A percentile compares a stretch with the other conserved stretches of the same genome.
Conservation (phyloP, 2,888 invertebrate species). For the Brenthis hecate region DNA sequence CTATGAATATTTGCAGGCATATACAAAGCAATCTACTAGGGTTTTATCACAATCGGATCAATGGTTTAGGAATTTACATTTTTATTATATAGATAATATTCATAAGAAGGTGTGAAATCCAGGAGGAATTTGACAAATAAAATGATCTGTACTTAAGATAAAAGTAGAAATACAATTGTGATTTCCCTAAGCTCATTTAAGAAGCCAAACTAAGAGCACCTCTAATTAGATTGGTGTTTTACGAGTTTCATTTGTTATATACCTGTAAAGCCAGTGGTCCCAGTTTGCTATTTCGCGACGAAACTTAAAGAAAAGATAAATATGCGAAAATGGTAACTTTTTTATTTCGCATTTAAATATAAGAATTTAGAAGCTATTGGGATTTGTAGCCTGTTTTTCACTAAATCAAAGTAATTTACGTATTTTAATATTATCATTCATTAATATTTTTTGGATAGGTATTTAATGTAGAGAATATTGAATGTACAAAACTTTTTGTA, state of each 20-base stretch:
- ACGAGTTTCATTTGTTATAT: slow-evolving; percentile 1
- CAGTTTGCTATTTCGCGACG: neutral
- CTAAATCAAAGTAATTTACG: too few species aligned
- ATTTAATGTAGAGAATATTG: too few species aligned
- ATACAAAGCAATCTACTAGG: too few species aligned
- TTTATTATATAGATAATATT: too few species aligned
- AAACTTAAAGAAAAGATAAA: neutral
- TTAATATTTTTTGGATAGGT: too few species aligned
- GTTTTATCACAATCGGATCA: too few species aligned
- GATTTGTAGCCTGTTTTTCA: neutral
- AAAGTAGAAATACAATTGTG: neutral
- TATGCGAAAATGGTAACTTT: neutral
- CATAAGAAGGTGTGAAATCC: neutral
- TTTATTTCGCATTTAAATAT: slow-evolving; percentile 1
- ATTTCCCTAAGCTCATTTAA: neutral
- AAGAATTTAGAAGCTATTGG: neutral
- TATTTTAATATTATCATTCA: too few species aligned
- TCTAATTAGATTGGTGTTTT: slow-evolving; percentile 13
- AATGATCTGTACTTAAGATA: neutral
- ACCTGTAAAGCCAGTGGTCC: neutral
- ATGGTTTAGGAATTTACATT: too few species aligned
- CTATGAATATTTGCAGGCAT: too few species aligned
- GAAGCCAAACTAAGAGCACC: neutral
- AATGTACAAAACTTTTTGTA: too few species aligned
- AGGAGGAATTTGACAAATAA: neutral